Conservation (phyloP, 2,113 vertebrate species). For the Triplophysa tibetana region DNA sequence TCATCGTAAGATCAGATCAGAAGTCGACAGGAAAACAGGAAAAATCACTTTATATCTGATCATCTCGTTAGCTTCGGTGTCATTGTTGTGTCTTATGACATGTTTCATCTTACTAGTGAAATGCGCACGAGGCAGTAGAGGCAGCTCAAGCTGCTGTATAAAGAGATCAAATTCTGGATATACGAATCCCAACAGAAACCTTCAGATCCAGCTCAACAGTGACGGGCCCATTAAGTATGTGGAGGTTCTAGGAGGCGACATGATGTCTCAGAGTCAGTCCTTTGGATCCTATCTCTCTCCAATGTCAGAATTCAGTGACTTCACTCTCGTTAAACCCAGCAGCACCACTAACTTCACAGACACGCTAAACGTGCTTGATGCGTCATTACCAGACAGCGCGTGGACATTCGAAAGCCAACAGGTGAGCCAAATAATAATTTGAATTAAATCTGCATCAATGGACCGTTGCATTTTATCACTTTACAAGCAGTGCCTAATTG, state of each 20-base stretch:
- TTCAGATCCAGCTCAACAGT: conserved; percentile 77
- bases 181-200: conserved; percentile 78
- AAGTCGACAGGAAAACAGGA: conserved; percentile 40
- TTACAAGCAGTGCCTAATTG: not conserved
- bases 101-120: conserved; percentile 52
- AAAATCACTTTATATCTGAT: conserved; percentile 82
- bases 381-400: conserved; percentile 58
- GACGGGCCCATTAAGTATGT: conserved; percentile 84
- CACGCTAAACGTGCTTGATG: conserved; percentile 55
- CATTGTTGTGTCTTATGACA: conserved; percentile 51
- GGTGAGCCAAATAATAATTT: conserved; percentile 43
- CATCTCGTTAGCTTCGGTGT: conserved; percentile 68
- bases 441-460: not conserved
- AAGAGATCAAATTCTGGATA: conserved; percentile 57
- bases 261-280: conserved; percentile 76
- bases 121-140: conserved; percentile 50
- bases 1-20: conserved; percentile 11
- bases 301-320: conserved; percentile 78
- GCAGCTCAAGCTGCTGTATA: conserved; percentile 67
- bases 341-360: conserved; percentile 56
- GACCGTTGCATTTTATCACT: not conserved
- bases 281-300: conserved; percentile 80
- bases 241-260: conserved; percentile 79
- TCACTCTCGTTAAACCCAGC: conserved; percentile 77
- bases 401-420: conserved; percentile 61